These are phyloP conservation scores for Leptopilina clavipes DNA, from an alignment of 1,140 invertebrate species.

Conservation along the genomic window DNA sequence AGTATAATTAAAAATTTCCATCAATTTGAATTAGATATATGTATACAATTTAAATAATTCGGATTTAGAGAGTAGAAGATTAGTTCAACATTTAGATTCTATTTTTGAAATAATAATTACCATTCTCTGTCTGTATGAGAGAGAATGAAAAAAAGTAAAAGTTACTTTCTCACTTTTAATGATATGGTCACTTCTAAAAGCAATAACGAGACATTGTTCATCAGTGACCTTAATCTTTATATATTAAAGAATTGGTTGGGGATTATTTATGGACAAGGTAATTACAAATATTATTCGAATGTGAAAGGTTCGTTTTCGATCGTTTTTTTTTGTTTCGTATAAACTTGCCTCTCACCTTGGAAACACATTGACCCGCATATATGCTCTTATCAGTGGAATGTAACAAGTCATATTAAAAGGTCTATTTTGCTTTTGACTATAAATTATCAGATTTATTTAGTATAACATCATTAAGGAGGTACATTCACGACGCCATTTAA, in stretches of 20 bases:
- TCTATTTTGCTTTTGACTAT: neutral
- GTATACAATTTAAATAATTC: no score
- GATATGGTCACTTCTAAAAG: neutral
- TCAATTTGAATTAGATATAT: no score
- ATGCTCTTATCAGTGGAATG: neutral
- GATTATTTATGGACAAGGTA: neutral
- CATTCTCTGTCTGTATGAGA: no score
- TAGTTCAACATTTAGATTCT: no score
- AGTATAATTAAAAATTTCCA: no score
- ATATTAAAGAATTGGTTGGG: neutral
- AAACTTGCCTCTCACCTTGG: neutral
- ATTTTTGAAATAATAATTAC: no score
- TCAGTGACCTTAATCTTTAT: neutral
- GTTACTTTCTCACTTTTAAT: conserved; percentile 2
- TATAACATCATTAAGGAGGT: neutral
- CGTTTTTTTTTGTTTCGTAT: neutral
- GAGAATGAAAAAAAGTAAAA: neutral
- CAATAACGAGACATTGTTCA: conserved; percentile 1
- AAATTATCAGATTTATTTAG: neutral
- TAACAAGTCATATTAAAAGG: neutral
- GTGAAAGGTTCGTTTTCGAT: neutral
- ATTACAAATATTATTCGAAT: conserved; percentile 3
- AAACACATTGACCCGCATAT: conserved; percentile 8
- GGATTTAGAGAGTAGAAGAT: no score
- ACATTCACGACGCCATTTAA: neutral